These are phyloP conservation scores for Otolemur garnettii DNA, from an alignment of 2,113 vertebrate species.

Conservation along the genomic window DNA sequence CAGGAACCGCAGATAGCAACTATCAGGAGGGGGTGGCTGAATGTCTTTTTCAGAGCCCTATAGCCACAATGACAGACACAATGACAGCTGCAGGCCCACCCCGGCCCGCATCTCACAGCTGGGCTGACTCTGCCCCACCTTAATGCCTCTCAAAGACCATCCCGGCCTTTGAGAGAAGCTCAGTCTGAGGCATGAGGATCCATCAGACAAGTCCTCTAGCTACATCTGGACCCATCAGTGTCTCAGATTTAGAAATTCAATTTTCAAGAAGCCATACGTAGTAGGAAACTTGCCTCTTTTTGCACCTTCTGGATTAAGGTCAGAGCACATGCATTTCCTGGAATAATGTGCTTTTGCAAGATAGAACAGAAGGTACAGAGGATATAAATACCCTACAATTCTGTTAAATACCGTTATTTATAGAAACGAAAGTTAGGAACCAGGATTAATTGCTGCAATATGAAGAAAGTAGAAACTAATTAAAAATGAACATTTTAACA, in stretches of 20 bases:
- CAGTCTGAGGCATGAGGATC: background rate
- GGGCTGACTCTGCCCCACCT: background rate
- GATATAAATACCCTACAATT: conserved; percentile 78
- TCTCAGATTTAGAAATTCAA: background rate
- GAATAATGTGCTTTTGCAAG: conserved; percentile 72
- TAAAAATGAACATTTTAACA: conserved; percentile 75
- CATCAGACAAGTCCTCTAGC: background rate
- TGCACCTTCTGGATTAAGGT: conserved; percentile 71
- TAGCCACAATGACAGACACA: background rate
- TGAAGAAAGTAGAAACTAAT: conserved; percentile 80
- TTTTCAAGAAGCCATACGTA: background rate
- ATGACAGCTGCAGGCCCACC: background rate
- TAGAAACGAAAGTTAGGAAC: conserved; percentile 75
- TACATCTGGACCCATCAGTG: background rate
- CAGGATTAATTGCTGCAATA: conserved; percentile 79
- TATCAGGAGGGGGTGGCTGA: background rate
- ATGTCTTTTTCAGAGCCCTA: background rate
- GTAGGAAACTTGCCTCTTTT: conserved; percentile 40
- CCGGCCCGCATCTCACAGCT: background rate
- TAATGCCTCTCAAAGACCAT: background rate
- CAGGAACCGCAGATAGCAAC: background rate
- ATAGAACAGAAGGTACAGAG: conserved; percentile 78
- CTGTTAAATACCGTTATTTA: conserved; percentile 81
- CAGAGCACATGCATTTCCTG: conserved; percentile 58
- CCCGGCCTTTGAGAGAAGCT: background rate